Evolutionary conservation across 2,797 vertebrate species (phyloP), one percentile per base, ranked within the genome.

Genomic region (Calcarius lapponicus): DNA sequence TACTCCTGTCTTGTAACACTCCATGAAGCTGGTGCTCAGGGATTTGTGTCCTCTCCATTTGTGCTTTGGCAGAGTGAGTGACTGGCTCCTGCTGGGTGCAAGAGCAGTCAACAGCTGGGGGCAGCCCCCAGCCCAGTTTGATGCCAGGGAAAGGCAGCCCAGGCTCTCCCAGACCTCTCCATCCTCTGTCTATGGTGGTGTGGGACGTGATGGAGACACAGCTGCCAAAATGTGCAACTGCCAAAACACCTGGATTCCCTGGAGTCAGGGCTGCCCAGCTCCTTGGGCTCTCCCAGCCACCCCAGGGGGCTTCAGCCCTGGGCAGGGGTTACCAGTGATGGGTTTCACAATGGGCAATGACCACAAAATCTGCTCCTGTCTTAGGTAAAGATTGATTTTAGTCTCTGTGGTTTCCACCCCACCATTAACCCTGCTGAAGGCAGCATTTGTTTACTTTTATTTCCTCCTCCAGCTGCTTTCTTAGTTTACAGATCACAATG

Each of bases 1-100:
- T 32, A 1, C 26, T 80, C 29, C 42, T 92, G 34, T 38, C 9
- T 56, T 7, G 11, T 25, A 85, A 15, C 0, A 0, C 5, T 32
- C 12, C 3, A 1, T 7, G 6, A 32, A 3, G 3, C 0, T 6
- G 3, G 31, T 82, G 40, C 56, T 70, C 11, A 15, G 85, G 28
- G 29, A 9, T n/a, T 40, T 1, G 9, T 45, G 56, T 22, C 15
- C 7, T 2, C 19, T 7, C 0, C 0, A 1, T 31, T 6, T 0
- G 0, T 74, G 57, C 28, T 43, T 28, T 17, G 34, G 34, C 34
- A 36, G 25, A 6, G 17, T 18, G 29, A 36, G 16, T 38, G 56
- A 11, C 4, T 12, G 28, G 40, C 20, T 62, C 34, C 51, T 0
- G 1, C 21, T 36, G 34, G 11, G 3, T 26, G 50, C 45, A 29